These are phyloP conservation scores for Lamproptera curius DNA, from an alignment of 2,888 invertebrate genomes.

Conservation along the genomic window DNA sequence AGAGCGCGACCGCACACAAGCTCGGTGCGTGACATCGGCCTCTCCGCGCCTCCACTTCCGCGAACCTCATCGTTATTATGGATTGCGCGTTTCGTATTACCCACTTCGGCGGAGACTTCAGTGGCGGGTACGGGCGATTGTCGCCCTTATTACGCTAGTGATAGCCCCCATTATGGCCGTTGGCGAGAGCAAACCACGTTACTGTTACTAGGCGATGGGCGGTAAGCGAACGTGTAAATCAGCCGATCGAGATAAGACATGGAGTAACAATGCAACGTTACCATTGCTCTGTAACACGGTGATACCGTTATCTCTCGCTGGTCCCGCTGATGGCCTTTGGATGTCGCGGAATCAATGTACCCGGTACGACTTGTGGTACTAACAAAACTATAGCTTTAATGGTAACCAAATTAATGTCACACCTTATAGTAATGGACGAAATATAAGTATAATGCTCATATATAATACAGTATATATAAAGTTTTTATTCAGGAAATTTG, in stretches of 20 bases:
- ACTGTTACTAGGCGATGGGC: conserved; percentile 10
- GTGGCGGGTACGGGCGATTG: conserved; percentile 10
- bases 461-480: too few species aligned
- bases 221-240: conserved; percentile 18
- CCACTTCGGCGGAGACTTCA: conserved; percentile 33
- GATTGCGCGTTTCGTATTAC: conserved; percentile 44
- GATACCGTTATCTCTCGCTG: conserved; percentile 19
- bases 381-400: too few species aligned
- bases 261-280: conserved; percentile 19
- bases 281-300: conserved; percentile 16
- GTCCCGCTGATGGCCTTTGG: conserved; percentile 2
- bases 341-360: conserved; percentile 5
- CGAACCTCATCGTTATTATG: conserved; percentile 50
- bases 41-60: conserved; percentile 47
- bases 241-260: conserved; percentile 20
- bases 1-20: conserved; percentile 17
- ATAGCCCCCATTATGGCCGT: conserved; percentile 13
- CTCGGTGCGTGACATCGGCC: conserved; percentile 33
- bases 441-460: too few species aligned
- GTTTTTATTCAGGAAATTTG: too few species aligned
- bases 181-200: conserved; percentile 4
- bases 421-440: too few species aligned
- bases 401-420: too few species aligned
- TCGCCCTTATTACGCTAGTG: conserved; percentile 10
- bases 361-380: too few species aligned